Base-by-base conservation (phyloP, 2,113 vertebrate genomes). In the Siniperca chuatsi region DNA sequence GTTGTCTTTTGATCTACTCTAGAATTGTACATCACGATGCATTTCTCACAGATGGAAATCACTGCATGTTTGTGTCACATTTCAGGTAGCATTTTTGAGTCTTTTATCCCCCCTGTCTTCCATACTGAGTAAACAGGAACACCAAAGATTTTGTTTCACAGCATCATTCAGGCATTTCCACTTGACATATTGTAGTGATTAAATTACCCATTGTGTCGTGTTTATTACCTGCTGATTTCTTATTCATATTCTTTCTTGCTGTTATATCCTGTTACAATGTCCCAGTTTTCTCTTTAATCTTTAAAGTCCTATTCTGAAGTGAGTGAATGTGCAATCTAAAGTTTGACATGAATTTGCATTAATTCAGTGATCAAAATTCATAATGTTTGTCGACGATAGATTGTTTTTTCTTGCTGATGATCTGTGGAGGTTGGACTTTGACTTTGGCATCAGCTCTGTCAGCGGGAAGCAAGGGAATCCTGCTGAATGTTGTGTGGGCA, bases 11-110 rank as follows among this genome's bases (percentile, higher is more conserved):
- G 78, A 90, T 83, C 73, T 58, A 16, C 70, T 8, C 20, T 8
- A 29, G 62, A 57, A 58, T 46, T 74, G 55, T 68, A 75, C 65
- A 81, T 75, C 67, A 82, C 40, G 76, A 86, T 54, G 60, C 73
- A 46, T 80, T 73, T 78, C 79, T 86, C 77, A 46, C 65, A 55
- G 81, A 82, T 82, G 82, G 75, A 86, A 88, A 85, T 78, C 81
- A 78, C 74, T 29, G 44, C 57, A 25, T 78, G 81, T 69, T 80
- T 89, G 52, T 79, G 64, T 75, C 79, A 58, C 72, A 61, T 76
- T 77, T 82, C 61, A 75, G 71, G 37, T 61, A 70, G 16, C 48
- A 52, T 82, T 79, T 75, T 37, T 29, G 11, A 52, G 75, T 62
- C 52, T 78, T 84, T 79, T 21, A 81, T 71, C 4, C 77, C 21